Evolutionary conservation across 2,888 invertebrate genomes (phyloP).

Genomic region (Gisinianus flammeolus): DNA sequence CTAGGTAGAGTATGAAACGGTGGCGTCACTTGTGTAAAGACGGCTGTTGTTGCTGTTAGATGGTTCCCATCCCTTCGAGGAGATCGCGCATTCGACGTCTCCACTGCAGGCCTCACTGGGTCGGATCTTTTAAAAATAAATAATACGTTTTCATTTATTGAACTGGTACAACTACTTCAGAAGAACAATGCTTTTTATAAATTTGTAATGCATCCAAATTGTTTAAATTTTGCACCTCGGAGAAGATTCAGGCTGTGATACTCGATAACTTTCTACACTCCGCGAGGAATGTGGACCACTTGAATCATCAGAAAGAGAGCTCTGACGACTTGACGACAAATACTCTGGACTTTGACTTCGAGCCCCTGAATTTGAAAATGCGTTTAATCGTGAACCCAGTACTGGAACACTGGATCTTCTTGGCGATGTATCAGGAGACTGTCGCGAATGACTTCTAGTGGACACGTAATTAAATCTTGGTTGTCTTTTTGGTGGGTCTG

Average conservation of each 20-base stretch:
- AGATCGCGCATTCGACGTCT: constrained; percentile 25
- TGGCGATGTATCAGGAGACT: constrained; percentile 45
- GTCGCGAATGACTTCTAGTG: constrained; percentile 3
- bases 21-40: constrained; percentile 57
- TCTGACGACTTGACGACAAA: constrained; percentile 55
- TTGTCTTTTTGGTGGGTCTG: constrained; percentile 10
- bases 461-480: constrained; percentile 29
- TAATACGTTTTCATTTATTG: not conserved
- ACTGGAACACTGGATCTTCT: constrained; percentile 56
- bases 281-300: constrained; percentile 56
- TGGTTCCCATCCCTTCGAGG: constrained; percentile 25
- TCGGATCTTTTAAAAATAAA: constrained; percentile 13
- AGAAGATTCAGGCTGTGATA: constrained; percentile 43
- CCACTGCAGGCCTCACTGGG: constrained; percentile 24
- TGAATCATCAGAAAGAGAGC: constrained; percentile 57
- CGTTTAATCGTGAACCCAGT: constrained; percentile 33
- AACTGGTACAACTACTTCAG: not conserved
- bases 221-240: not conserved
- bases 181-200: too few species aligned
- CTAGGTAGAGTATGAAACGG: constrained; percentile 63
- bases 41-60: not conserved
- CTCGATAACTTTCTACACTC: constrained; percentile 51
- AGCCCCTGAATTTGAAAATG: constrained; percentile 21
- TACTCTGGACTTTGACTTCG: constrained; percentile 56
- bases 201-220: not conserved